Conservation (phyloP, 1,140 invertebrate species). For the Drosophila pectinifera region DNA sequence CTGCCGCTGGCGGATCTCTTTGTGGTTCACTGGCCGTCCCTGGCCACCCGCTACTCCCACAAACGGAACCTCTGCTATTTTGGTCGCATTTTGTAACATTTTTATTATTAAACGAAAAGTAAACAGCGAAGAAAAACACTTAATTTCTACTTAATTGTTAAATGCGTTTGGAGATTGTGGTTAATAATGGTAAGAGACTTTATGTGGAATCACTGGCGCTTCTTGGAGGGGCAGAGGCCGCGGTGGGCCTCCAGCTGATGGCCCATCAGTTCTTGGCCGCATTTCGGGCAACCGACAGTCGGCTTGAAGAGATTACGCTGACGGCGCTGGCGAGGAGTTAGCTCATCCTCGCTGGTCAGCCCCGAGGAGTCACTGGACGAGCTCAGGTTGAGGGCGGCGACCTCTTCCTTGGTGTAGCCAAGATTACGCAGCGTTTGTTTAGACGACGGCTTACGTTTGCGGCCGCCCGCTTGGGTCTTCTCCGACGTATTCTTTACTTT, state of each 20-base stretch:
- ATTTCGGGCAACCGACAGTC: slow-evolving; percentile 87
- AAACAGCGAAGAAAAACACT: neutral
- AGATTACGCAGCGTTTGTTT: slow-evolving; percentile 38
- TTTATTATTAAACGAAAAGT: neutral
- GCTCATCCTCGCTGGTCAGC: slow-evolving; percentile 9
- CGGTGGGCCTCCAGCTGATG: slow-evolving; percentile 59
- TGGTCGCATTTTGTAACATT: slow-evolving; percentile 85
- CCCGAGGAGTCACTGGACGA: slow-evolving; percentile 41
- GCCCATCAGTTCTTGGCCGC: slow-evolving; percentile 84
- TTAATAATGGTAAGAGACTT: too few relatives aligned
- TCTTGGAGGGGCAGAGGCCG: slow-evolving; percentile 21
- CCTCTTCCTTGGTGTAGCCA: slow-evolving; percentile 60
- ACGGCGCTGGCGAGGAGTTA: slow-evolving; percentile 57
- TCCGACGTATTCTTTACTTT: slow-evolving; percentile 1
- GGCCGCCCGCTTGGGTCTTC: neutral
- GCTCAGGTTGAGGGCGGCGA: slow-evolving; percentile 45
- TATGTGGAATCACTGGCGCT: neutral
- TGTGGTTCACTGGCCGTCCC: slow-evolving; percentile 95
- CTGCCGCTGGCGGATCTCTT: slow-evolving; percentile 93
- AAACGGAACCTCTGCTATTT: slow-evolving; percentile 88
- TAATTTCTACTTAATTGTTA: too few relatives aligned
- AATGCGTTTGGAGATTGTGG: too few relatives aligned
- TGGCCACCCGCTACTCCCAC: slow-evolving; percentile 86
- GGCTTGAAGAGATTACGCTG: slow-evolving; percentile 52
- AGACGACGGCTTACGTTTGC: neutral